phyloP scores from a whole-genome alignment of 2,888 invertebrate species.

The Scaptomyza reducta region DNA sequence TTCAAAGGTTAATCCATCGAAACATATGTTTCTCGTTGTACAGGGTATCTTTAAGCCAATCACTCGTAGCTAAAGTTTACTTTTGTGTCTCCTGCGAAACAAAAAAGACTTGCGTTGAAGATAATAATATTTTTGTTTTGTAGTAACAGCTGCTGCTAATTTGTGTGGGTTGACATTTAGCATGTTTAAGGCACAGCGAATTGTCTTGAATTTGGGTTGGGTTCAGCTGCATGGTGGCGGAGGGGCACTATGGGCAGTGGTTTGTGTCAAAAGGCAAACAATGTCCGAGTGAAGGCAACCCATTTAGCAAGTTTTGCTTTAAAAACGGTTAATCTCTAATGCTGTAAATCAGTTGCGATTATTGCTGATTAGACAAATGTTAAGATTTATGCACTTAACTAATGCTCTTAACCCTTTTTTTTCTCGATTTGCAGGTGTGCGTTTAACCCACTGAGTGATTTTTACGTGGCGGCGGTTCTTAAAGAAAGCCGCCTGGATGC shows the following conservation, averaged over 20 bases:
- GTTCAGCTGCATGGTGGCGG: not conserved
- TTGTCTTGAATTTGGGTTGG: slow-evolving; percentile 42
- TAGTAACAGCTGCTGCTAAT: slow-evolving; percentile 40
- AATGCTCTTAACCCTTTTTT: not conserved
- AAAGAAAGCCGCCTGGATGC: slow-evolving; percentile 90
- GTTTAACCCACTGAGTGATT: slow-evolving; percentile 54
- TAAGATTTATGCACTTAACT: slow-evolving; percentile 12
- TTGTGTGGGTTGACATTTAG: slow-evolving; percentile 51
- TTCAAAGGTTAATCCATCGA: too few species aligned
- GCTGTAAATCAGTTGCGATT: slow-evolving; percentile 19
- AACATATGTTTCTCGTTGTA: not conserved
- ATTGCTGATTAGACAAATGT: slow-evolving; percentile 19
- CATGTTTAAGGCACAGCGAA: slow-evolving; percentile 35
- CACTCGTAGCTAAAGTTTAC: not conserved
- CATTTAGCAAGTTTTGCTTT: slow-evolving; percentile 39
- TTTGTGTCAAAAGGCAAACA: slow-evolving; percentile 19
- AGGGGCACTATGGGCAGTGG: not conserved
- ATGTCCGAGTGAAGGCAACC: slow-evolving; percentile 24
- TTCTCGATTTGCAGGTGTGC: slow-evolving; percentile 68
- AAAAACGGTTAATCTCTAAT: slow-evolving; percentile 5
- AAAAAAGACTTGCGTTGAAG: not conserved
- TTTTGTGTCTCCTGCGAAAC: too few species aligned
- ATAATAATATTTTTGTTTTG: slow-evolving; percentile 19
- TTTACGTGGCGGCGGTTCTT: slow-evolving; percentile 77
- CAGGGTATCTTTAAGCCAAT: not conserved